Conservation (phyloP, 2,888 invertebrate genomes). For the Eutolmus rufibarbis region DNA sequence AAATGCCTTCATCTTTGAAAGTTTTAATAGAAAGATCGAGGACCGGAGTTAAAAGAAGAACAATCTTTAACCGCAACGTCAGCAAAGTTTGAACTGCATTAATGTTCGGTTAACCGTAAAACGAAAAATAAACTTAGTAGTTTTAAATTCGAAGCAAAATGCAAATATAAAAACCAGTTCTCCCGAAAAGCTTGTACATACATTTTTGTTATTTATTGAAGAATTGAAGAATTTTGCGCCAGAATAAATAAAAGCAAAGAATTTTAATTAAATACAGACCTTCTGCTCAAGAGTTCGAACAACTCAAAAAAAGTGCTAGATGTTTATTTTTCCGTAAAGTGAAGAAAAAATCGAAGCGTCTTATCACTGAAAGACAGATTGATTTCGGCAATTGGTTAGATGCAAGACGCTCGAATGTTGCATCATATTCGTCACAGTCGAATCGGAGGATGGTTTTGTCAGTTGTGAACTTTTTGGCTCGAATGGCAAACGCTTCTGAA, state of each 20-base stretch:
- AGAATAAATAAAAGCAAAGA: not conserved
- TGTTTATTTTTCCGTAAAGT: not conserved
- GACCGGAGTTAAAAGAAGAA: not conserved
- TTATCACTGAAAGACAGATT: not conserved
- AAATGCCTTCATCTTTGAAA: not conserved
- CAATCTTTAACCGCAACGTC: not conserved
- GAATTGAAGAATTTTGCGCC: not conserved
- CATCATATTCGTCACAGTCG: not conserved
- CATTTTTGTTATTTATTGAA: not conserved
- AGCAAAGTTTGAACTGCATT: not conserved
- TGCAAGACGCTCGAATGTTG: not conserved
- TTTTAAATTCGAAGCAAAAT: not conserved
- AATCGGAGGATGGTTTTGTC: not conserved
- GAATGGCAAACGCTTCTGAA: not conserved
- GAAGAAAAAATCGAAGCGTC: not conserved
- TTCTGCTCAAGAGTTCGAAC: not conserved
- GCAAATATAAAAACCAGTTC: not conserved
- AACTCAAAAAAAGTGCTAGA: not conserved
- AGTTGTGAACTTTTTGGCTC: not conserved
- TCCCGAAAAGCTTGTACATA: not conserved
- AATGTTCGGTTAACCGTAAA: not conserved
- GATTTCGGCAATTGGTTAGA: not conserved
- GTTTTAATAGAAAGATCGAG: not conserved
- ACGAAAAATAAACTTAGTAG: not conserved
- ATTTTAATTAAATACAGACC: not conserved